These are phyloP conservation scores for Xiphophorus hellerii DNA, from an alignment of 2,113 vertebrate species.

Conservation along the genomic window DNA sequence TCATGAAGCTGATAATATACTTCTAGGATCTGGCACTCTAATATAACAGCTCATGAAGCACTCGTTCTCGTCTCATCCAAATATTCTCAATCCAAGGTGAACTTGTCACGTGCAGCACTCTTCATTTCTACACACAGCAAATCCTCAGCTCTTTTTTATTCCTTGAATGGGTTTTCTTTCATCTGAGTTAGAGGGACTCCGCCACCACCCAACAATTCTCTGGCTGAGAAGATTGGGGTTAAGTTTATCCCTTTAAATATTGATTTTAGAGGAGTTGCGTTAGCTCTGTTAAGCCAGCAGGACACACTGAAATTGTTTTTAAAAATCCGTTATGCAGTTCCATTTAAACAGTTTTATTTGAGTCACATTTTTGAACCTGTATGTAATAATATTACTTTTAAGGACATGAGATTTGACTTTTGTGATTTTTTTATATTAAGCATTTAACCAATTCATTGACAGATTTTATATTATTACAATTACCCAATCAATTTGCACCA, in stretches of 20 bases:
- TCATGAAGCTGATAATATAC: constrained; percentile 20
- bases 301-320: constrained; percentile 34
- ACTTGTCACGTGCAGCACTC: constrained; percentile 48
- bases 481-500: too few species aligned
- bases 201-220: constrained; percentile 39
- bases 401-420: too few species aligned
- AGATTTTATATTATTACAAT: too few species aligned
- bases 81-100: constrained; percentile 65
- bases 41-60: constrained; percentile 18
- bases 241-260: constrained; percentile 52
- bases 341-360: background rate
- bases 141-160: constrained; percentile 38
- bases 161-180: constrained; percentile 43
- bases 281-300: constrained; percentile 18
- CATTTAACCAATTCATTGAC: too few species aligned
- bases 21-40: constrained; percentile 44
- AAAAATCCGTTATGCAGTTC: constrained; percentile 3
- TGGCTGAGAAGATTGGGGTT: constrained; percentile 45
- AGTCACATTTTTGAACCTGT: background rate
- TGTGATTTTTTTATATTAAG: too few species aligned
- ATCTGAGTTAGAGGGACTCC: constrained; percentile 43
- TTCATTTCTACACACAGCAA: constrained; percentile 35
- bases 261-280: constrained; percentile 40
- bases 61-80: constrained; percentile 66
- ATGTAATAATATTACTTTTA: background rate